Conservation (phyloP, 2,113 vertebrate species). For the Macquaria ambigua region DNA sequence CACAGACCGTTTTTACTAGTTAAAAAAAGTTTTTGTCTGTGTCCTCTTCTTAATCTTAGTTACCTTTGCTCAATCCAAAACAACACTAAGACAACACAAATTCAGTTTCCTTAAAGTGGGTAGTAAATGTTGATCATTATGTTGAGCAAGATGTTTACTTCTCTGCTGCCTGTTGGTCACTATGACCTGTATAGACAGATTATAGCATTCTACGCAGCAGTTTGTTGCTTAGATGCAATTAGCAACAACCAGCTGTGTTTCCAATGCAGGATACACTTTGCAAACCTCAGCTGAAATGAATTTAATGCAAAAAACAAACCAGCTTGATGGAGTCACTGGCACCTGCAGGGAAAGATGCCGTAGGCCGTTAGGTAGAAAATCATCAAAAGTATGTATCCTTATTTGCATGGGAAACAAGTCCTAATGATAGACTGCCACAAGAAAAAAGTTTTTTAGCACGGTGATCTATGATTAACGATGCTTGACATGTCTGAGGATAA, state of each 20-base stretch:
- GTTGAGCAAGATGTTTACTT: background rate
- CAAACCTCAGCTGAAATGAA: background rate
- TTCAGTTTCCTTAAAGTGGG: background rate
- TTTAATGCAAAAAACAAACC: background rate
- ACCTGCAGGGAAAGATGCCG: background rate
- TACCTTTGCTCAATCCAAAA: background rate
- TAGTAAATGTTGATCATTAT: background rate
- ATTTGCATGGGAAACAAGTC: constrained; percentile 38
- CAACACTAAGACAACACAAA: background rate
- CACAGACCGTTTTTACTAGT: background rate
- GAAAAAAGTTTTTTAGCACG: constrained; percentile 1
- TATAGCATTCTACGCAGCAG: background rate
- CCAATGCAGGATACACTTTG: background rate
- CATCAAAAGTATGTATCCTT: constrained; percentile 7
- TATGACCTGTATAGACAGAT: constrained; percentile 30
- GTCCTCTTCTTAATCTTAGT: background rate
- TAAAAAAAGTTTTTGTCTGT: background rate
- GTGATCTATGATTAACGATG: constrained; percentile 36
- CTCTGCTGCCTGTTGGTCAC: constrained; percentile 1
- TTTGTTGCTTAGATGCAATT: constrained; percentile 14
- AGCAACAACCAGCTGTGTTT: constrained; percentile 7
- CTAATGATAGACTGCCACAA: constrained; percentile 23
- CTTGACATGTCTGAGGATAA: constrained; percentile 20
- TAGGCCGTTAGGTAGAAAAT: background rate
- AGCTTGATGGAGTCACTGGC: background rate